Percentiles rank a stretch among this genome's conserved stretches.
phyloP scores from a whole-genome alignment of 2,113 vertebrate species.

The Sander lucioperca region DNA sequence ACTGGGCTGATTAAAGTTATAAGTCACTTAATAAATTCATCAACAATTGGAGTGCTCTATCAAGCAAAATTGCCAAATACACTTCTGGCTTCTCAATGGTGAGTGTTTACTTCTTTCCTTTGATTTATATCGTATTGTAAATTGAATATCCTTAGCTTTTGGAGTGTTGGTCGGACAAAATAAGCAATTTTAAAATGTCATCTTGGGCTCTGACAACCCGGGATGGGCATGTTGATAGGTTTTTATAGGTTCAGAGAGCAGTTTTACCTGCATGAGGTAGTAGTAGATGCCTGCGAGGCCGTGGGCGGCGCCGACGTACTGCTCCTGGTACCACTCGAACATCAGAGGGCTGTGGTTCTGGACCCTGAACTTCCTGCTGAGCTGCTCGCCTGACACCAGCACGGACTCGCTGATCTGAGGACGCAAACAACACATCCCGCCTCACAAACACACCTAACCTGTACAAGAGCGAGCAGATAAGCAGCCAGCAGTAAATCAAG shows the following conservation, averaged over 20 bases:
- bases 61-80: not conserved
- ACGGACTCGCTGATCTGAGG: conserved; percentile 89
- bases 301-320: conserved; percentile 95
- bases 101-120: not conserved
- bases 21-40: no score
- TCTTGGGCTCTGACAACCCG: no score
- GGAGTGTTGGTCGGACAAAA: not conserved
- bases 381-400: conserved; percentile 89
- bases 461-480: not conserved
- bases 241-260: no score
- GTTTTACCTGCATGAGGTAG: conserved; percentile 93
- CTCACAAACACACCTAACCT: conserved; percentile 22
- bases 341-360: conserved; percentile 91
- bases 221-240: no score
- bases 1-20: no score
- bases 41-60: no score
- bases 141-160: not conserved
- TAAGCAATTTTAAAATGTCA: no score
- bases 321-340: conserved; percentile 97
- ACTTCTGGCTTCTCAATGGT: not conserved
- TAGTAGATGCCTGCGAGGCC: conserved; percentile 97
- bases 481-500: not conserved
- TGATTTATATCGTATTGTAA: not conserved
- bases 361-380: conserved; percentile 88
- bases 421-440: conserved; percentile 16